Base-by-base conservation (phyloP, 30 jellyfish, hydroid and myxozoan species). In the Hydractinia symbiolongicarpus region DNA sequence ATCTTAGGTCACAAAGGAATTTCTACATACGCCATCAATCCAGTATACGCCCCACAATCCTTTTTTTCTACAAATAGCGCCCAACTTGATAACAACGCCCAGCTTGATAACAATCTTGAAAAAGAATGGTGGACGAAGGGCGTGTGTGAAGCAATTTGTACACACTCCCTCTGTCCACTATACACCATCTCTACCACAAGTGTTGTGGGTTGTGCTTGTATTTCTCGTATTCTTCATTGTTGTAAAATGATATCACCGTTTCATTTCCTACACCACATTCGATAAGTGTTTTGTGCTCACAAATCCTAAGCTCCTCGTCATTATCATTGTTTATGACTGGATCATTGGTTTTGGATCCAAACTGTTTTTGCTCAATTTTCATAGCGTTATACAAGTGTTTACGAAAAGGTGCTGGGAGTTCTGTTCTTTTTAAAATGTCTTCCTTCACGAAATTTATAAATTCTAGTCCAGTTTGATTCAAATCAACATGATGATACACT, bases 351-450 rank as follows among this genome's bases (percentile, higher is more conserved):
- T 89, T 88, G 49, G 86, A 70, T 14, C 94, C 96, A 82, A 82
- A 82, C 55, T 89, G 86, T 54, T 88, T 83, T 72, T 88, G 96
- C 54, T 88, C 89, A 77, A 88, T 83, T 77, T 88, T 88, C 96
- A 88, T 54, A 7, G 92, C 82, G 79, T 89, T 90, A 79, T 77
- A 89, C 8, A 55, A 14, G 52, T 73, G 86, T n/a, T 61, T 89
- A 50, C 94, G 81, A 30, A 89, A 88, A 7, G 96, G 96, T 53
- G 96, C 95, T 9, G 92, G 96, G n/a, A 89, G 52, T 5, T 83
- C 95, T 30, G 77, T 79, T 72, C 91, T 76, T 44, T 77, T 62
- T 50, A 54, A 71, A 6, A 89, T 7, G 57, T 83, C 96, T 78
- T 71, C 13, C 14, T 55, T 73, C 8, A 82, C 86, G 60, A 72